phyloP scores from a whole-genome alignment of 2,797 vertebrate genomes.

The Anguilla marmorata region DNA sequence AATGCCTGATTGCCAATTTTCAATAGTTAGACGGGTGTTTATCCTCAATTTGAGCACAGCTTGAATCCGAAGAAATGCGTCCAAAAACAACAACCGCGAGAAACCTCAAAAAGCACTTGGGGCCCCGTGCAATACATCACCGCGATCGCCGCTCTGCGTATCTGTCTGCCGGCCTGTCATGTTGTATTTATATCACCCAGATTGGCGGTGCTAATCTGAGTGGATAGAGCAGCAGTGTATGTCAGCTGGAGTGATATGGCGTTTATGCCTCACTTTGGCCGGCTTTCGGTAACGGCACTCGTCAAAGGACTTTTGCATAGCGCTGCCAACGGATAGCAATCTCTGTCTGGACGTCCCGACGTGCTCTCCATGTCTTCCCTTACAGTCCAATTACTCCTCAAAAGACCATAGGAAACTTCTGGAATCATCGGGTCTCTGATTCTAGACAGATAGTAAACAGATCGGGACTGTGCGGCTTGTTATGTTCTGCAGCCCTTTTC shows the following conservation, averaged over 20 bases:
- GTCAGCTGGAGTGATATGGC: not conserved
- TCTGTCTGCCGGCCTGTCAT: not conserved
- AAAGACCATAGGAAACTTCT: not conserved
- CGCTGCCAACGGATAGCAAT: not conserved
- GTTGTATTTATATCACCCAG: not conserved
- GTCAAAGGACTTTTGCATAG: not conserved
- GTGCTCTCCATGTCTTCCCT: not conserved
- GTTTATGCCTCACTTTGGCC: not conserved
- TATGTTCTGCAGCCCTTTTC: not conserved
- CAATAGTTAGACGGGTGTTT: not conserved
- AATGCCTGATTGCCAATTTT: constrained; percentile 9
- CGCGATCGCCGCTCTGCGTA: not conserved
- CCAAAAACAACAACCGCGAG: not conserved
- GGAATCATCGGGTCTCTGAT: not conserved
- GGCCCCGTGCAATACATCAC: not conserved
- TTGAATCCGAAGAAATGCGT: not conserved
- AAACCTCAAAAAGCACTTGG: not conserved
- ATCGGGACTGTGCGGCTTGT: not conserved
- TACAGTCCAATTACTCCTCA: not conserved
- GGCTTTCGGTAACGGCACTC: not conserved
- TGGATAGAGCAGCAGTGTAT: not conserved
- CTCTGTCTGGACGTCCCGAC: not conserved
- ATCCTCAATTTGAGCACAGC: constrained; percentile 1
- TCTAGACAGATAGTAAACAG: not conserved
- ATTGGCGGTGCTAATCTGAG: constrained; percentile 5